phyloP scores from a whole-genome alignment of 2,888 invertebrate genomes.

The Stenodera caucasica region DNA sequence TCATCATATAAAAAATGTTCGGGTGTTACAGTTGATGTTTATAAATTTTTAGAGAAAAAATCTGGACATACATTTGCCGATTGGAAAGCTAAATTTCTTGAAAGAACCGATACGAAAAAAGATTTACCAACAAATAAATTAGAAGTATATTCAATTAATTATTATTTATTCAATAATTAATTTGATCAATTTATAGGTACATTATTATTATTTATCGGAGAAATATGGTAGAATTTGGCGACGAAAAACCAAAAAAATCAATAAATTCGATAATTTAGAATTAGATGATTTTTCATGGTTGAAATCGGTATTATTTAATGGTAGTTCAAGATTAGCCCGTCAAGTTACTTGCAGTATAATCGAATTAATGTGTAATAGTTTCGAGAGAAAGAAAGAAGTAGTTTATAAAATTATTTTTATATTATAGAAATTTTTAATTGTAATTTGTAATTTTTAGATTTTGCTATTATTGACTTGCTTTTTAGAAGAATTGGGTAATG shows the following conservation, averaged over 20 bases:
- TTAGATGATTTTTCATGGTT: conserved; percentile 80
- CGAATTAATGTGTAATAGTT: conserved; percentile 75
- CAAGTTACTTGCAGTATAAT: conserved; percentile 89
- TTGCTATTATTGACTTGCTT: conserved; percentile 86
- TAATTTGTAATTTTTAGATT: conserved; percentile 57
- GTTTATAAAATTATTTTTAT: neutral
- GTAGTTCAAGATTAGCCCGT: conserved; percentile 84
- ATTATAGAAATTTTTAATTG: neutral
- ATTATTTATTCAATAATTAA: conserved; percentile 17
- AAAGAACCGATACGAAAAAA: conserved; percentile 47
- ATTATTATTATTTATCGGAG: conserved; percentile 66
- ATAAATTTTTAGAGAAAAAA: conserved; percentile 74
- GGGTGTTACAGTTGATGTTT: conserved; percentile 68
- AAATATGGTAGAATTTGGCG: conserved; percentile 77
- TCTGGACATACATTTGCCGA: conserved; percentile 68
- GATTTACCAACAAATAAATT: conserved; percentile 42
- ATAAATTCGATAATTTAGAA: conserved; percentile 59
- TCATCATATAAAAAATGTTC: conserved; percentile 40
- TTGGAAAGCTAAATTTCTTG: conserved; percentile 70
- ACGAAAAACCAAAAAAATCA: conserved; percentile 41
- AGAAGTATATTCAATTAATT: conserved; percentile 35
- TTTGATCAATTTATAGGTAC: conserved; percentile 28
- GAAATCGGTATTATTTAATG: conserved; percentile 89
- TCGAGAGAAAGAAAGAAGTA: conserved; percentile 66
- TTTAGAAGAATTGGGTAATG: conserved; percentile 79